phyloP scores from a whole-genome alignment of 1,140 invertebrate genomes.

The Samia ricini region DNA sequence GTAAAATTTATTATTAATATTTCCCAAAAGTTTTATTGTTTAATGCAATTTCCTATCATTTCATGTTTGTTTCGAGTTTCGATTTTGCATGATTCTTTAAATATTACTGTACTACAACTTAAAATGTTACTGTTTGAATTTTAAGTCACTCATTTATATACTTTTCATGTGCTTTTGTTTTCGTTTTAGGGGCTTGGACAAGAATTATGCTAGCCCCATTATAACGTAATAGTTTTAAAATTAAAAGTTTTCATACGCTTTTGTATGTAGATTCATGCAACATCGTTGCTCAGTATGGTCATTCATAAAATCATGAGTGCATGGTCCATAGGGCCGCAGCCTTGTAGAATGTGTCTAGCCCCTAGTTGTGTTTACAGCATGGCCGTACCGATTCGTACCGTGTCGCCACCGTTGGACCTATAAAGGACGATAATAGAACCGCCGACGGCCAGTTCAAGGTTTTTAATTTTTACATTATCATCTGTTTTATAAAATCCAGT shows the following conservation, averaged over 20 bases:
- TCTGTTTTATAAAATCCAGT: constrained; percentile 46
- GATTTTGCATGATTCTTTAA: constrained; percentile 31
- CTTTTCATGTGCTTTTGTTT: too few species aligned
- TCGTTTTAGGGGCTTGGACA: too few species aligned
- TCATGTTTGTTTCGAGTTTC: constrained; percentile 17
- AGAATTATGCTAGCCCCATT: too few species aligned
- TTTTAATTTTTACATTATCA: constrained; percentile 70
- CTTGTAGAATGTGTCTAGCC: constrained; percentile 74
- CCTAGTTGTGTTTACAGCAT: constrained; percentile 86
- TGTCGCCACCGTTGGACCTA: constrained; percentile 91
- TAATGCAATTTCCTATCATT: constrained; percentile 7
- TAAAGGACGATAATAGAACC: constrained; percentile 95
- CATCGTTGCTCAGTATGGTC: constrained; percentile 33
- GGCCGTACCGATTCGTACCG: constrained; percentile 95
- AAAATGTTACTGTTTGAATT: background rate
- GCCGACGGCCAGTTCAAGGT: constrained; percentile 95
- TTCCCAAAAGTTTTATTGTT: background rate
- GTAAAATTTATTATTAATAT: background rate
- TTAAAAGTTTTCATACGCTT: too few species aligned
- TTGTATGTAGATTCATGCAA: constrained; percentile 20
- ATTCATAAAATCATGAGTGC: constrained; percentile 46
- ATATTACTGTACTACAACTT: constrained; percentile 5
- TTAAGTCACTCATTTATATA: background rate
- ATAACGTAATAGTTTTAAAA: too few species aligned
- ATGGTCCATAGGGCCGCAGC: constrained; percentile 68